phyloP scores from a whole-genome alignment of 2,113 vertebrate genomes.

The Labeo catla region DNA sequence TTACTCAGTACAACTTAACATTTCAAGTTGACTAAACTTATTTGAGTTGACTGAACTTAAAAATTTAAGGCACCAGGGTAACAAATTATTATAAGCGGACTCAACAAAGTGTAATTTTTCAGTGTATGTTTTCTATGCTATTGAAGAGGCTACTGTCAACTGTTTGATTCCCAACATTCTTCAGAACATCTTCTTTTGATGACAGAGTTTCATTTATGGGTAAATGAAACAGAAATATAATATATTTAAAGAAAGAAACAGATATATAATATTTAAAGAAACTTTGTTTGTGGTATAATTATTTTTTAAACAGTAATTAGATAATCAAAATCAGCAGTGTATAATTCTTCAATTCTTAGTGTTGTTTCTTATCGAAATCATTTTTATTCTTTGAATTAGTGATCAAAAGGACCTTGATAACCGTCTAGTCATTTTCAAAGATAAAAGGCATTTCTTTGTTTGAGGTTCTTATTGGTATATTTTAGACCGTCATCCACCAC shows the following conservation, averaged over 20 bases:
- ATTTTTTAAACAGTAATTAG: background rate
- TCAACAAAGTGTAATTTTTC: too few relatives aligned
- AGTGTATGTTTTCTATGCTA: too few relatives aligned
- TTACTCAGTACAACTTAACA: too few relatives aligned
- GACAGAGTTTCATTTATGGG: too few relatives aligned
- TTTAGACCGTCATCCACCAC: background rate
- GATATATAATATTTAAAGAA: background rate
- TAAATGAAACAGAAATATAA: too few relatives aligned
- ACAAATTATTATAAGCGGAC: too few relatives aligned
- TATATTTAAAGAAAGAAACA: background rate
- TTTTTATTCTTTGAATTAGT: background rate
- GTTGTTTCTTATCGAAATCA: background rate
- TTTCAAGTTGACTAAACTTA: too few relatives aligned
- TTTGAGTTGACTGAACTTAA: too few relatives aligned
- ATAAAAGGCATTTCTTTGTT: constrained; percentile 14
- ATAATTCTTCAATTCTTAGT: constrained; percentile 7
- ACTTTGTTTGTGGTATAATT: background rate
- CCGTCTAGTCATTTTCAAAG: background rate
- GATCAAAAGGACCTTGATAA: constrained; percentile 18
- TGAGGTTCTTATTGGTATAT: background rate
- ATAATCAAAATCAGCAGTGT: constrained; percentile 35
- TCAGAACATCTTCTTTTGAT: too few relatives aligned
- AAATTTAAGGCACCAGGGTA: too few relatives aligned
- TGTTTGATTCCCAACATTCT: too few relatives aligned
- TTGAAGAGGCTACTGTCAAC: too few relatives aligned